phyloP scores from a whole-genome alignment of 1,140 invertebrate genomes.

The Brachionus koreanus region DNA sequence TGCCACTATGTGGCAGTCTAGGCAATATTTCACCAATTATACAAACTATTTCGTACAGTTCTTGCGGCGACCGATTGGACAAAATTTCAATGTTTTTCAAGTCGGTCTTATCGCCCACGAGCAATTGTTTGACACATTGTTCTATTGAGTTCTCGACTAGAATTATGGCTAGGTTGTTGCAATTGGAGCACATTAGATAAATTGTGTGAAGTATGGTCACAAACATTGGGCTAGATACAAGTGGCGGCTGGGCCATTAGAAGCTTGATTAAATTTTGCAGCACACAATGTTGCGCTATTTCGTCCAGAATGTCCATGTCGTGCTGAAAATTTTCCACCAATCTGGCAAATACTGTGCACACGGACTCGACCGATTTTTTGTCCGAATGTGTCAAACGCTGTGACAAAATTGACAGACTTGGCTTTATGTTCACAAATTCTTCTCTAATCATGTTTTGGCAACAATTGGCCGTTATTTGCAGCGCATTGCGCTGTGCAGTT shows the following conservation, averaged over 20 bases:
- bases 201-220: conserved; percentile 91
- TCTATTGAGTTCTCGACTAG: conserved; percentile 70
- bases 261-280: conserved; percentile 70
- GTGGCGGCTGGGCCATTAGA: conserved; percentile 83
- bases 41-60: conserved; percentile 39
- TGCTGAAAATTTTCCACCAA: conserved; percentile 93
- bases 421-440: conserved; percentile 84
- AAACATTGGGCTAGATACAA: conserved; percentile 87
- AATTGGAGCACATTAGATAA: conserved; percentile 86
- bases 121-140: neutral
- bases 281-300: conserved; percentile 87
- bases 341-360: conserved; percentile 88
- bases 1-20: neutral
- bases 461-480: conserved; percentile 92
- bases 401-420: conserved; percentile 79
- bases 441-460: conserved; percentile 82
- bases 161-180: conserved; percentile 82
- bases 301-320: conserved; percentile 80
- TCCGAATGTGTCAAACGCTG: conserved; percentile 69
- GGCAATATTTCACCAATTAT: conserved; percentile 35
- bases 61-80: conserved; percentile 3
- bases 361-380: conserved; percentile 66
- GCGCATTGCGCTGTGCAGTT: conserved; percentile 79
- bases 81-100: neutral
- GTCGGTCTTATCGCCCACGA: neutral